Evolutionary conservation across 2,113 vertebrate species (phyloP), one percentile per base, ranked within the genome.

Genomic region (Microcebus lehilahytsara): DNA sequence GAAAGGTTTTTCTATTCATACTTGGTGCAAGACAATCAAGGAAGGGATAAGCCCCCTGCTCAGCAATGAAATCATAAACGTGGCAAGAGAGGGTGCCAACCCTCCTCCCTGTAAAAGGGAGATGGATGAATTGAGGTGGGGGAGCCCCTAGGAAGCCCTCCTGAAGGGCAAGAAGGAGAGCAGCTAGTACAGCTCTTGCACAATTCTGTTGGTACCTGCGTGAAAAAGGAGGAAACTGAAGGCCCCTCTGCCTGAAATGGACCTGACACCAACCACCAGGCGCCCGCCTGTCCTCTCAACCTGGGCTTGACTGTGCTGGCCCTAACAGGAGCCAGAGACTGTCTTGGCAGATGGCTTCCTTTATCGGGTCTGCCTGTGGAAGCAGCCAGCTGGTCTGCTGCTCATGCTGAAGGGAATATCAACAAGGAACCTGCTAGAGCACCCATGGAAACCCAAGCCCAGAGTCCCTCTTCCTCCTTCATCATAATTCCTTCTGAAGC

Each of bases 161-260:
- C 16, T 62, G 9, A 85, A 56, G 81, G 60, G 49, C 30, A 27
- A 37, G 78, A 27, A 37, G 78, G 20, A 86, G 51, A 46, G 62
- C 1, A 13, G 46, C 1, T 0, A 32, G 14, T 17, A 13, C 27
- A 23, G 10, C 46, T 53, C n/a, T 22, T 42, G 6, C 34, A 7
- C 19, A 4, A 25, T 62, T 46, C 71, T 16, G 13, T 9, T 74
- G 71, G 56, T 13, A 5, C 60, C 60, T 27, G 9, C 0, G 0
- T 17, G 1, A 30, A 56, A 7, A 16, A 89, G 72, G 75, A 37
- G 75, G 75, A 32, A 32, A 42, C 40, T 40, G 58, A 69, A 6
- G n/a, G 27, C 53, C n/a, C 2, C 27, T 74, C 11, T 60, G 53
- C 85, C 51, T 42, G 69, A 42, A 75, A 22, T 10, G 19, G 66